Evolutionary conservation across 1,140 invertebrate species (phyloP).

Genomic region (Bombus terrestris): DNA sequence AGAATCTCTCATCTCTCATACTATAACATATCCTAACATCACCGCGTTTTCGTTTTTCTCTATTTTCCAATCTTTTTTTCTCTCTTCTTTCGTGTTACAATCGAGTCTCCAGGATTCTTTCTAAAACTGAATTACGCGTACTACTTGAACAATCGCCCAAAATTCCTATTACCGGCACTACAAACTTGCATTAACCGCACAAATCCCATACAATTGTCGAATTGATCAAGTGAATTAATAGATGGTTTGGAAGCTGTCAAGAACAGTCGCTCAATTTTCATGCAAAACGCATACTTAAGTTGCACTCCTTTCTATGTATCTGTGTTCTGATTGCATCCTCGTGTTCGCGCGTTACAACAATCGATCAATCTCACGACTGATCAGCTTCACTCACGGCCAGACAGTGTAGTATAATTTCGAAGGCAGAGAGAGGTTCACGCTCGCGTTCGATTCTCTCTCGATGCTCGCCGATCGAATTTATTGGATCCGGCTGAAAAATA

Average conservation of each 20-base stretch:
- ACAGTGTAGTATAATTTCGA: constrained; percentile 7
- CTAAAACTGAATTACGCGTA: too few species aligned
- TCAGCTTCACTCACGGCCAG: background rate
- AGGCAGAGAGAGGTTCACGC: background rate
- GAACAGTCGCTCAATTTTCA: background rate
- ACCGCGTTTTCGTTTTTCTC: too few species aligned
- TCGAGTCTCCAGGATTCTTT: too few species aligned
- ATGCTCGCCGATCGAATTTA: constrained; percentile 16
- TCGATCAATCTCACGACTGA: constrained; percentile 2
- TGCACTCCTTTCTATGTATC: background rate
- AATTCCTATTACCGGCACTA: too few species aligned
- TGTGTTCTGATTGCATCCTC: background rate
- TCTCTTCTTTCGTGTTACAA: too few species aligned
- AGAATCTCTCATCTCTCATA: too few species aligned
- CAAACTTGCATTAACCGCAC: background rate
- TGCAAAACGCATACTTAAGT: background rate
- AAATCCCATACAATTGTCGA: too few species aligned
- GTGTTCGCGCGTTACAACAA: background rate
- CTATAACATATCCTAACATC: too few species aligned
- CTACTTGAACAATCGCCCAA: too few species aligned
- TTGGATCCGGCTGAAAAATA: constrained; percentile 41
- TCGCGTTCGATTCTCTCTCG: background rate
- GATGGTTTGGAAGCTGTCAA: background rate
- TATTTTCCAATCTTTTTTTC: too few species aligned
- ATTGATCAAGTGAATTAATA: background rate